Evolutionary conservation across 2,797 vertebrate species (phyloP).

Genomic region (Pelodytes ibericus): DNA sequence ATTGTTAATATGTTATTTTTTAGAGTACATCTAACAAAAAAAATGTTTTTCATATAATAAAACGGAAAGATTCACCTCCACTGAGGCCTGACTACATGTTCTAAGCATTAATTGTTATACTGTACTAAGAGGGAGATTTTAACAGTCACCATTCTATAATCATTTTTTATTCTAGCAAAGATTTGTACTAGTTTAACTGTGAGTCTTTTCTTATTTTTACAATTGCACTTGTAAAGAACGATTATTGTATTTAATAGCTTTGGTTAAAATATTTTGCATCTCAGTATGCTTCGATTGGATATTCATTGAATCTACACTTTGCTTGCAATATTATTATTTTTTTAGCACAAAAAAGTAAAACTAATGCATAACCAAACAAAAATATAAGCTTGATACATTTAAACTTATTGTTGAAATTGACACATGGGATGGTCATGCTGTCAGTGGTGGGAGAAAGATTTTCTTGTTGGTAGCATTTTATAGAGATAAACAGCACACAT

Average conservation of each 20-base stretch:
- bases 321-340: not conserved
- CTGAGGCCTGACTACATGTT: conserved; percentile 6
- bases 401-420: conserved; percentile 12
- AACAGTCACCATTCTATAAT: not conserved
- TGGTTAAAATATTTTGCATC: conserved; percentile 19
- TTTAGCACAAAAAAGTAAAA: conserved; percentile 12
- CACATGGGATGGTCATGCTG: conserved; percentile 17
- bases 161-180: not conserved
- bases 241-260: conserved; percentile 25
- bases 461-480: conserved; percentile 12
- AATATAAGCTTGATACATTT: conserved; percentile 24
- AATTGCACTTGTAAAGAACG: no score
- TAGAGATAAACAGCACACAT: not conserved
- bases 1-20: no score
- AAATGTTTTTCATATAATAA: conserved; percentile 1
- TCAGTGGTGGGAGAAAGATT: conserved; percentile 7
- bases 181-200: not conserved
- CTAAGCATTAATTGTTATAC: not conserved
- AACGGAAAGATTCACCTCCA: conserved; percentile 13
- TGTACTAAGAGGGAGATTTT: not conserved
- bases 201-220: no score
- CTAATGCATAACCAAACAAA: conserved; percentile 15
- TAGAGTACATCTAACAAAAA: no score
- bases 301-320: conserved; percentile 24
- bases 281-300: conserved; percentile 5